Evolutionary conservation across 2,888 invertebrate genomes (phyloP), one percentile per base, ranked within the genome.

Genomic region (Apocheima hispidaria): DNA sequence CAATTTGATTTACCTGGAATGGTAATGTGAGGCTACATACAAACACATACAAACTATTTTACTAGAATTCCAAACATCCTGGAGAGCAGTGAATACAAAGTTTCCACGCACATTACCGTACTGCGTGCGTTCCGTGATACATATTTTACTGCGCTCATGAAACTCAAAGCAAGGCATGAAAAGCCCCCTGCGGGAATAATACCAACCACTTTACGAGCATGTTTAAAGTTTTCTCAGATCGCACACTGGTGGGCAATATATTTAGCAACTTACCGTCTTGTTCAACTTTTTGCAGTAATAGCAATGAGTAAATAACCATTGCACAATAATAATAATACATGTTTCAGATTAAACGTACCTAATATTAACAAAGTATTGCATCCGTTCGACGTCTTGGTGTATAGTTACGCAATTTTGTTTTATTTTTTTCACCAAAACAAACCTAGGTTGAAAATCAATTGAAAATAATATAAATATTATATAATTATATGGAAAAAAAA

Each of bases 221-320:
- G 55, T 51, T 61, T 48, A 52, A 62, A 57, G 52, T 53, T 57
- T 62, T 52, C 56, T 49, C 26, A 57, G 56, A 57, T 52, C 52
- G 48, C 48, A 56, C 60, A 43, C 48, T 52, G 18, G 49, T 35
- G 51, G 40, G 44, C 40, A 56, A 56, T 46, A 56, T 61, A 41
- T 49, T 62, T 52, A 62, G 35, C 56, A 52, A 62, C 56, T 48
- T 53, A 30, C 36, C 43, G 55, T 55, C 51, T 43, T 33, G 38
- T 20, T 44, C 36, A 60, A 60, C 51, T 51, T 50, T 44, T 7
- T 54, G 14, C 30, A 23, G 14, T 50, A 50, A 7, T 26, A n/a
- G n/a, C n/a, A n/a, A 26, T 26, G 9, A 7, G 21, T 43, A 40
- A 46, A 28, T 52, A 59, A 51, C 36, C 46, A 52, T 43, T 52